Percentiles rank a stretch among this genome's conserved stretches.
Conservation (phyloP, 2,113 vertebrate species). For the Callionymus lyra region DNA sequence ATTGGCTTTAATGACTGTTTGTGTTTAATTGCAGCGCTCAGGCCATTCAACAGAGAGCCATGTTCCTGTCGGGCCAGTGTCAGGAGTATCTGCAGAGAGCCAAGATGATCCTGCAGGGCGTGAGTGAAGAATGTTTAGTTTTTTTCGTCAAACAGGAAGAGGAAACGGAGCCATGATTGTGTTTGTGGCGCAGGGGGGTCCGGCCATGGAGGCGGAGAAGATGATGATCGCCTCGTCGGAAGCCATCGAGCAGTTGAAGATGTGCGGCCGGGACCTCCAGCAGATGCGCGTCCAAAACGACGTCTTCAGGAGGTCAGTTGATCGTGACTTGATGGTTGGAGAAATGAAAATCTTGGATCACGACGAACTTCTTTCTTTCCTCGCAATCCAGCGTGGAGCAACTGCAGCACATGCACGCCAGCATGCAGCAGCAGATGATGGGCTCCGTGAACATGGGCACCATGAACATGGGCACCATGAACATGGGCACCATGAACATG, state of each 20-base stretch:
- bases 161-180: not conserved
- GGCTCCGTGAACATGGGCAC: conserved; percentile 42
- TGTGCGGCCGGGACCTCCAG: conserved; percentile 66
- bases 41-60: conserved; percentile 16
- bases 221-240: conserved; percentile 64
- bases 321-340: too few relatives aligned
- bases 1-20: not conserved
- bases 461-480: conserved; percentile 65
- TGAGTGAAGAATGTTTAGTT: conserved; percentile 37
- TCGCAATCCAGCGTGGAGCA: conserved; percentile 25
- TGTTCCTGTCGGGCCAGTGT: conserved; percentile 22
- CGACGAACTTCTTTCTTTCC: not conserved
- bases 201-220: conserved; percentile 57
- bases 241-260: conserved; percentile 69
- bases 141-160: too few relatives aligned
- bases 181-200: conserved; percentile 35
- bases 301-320: conserved; percentile 69
- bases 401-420: conserved; percentile 21
- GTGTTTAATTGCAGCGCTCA: conserved; percentile 17
- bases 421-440: conserved; percentile 18
- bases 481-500: conserved; percentile 59
- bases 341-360: too few relatives aligned
- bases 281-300: conserved; percentile 73
- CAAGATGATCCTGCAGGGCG: conserved; percentile 23
- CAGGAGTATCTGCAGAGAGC: conserved; percentile 32